These are phyloP conservation scores for Cheilosia urbana DNA, from an alignment of 2,888 invertebrate species.

Conservation along the genomic window DNA sequence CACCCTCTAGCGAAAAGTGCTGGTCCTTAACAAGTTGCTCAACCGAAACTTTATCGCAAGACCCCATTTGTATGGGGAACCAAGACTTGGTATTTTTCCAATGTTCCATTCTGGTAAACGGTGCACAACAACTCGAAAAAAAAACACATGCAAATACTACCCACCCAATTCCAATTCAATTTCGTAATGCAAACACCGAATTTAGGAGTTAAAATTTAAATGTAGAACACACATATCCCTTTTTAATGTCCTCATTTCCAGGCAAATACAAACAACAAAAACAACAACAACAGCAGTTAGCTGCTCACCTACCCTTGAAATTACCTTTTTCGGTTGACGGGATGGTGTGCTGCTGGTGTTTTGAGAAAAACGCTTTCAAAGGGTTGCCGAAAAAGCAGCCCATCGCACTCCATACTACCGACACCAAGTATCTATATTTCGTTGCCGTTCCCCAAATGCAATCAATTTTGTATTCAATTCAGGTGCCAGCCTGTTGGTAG, in stretches of 20 bases:
- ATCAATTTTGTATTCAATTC: constrained; percentile 72
- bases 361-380: constrained; percentile 57
- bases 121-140: not conserved
- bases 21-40: too few relatives aligned
- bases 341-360: constrained; percentile 53
- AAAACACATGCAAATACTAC: constrained; percentile 9
- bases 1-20: too few relatives aligned
- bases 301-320: constrained; percentile 73
- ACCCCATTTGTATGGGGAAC: too few relatives aligned
- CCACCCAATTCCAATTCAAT: constrained; percentile 64
- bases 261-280: constrained; percentile 63
- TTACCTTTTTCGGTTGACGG: constrained; percentile 65
- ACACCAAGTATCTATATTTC: too few relatives aligned
- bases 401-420: not conserved
- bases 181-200: constrained; percentile 58
- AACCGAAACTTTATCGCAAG: too few relatives aligned
- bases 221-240: constrained; percentile 66
- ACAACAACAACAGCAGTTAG: constrained; percentile 67
- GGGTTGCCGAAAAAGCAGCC: constrained; percentile 34
- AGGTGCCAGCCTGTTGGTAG: constrained; percentile 38
- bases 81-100: too few relatives aligned
- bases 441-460: constrained; percentile 49
- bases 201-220: constrained; percentile 68
- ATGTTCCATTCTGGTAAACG: not conserved
- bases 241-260: constrained; percentile 69